Base-by-base conservation (phyloP, 2,888 invertebrate genomes). In the Cephus spinipes region DNA sequence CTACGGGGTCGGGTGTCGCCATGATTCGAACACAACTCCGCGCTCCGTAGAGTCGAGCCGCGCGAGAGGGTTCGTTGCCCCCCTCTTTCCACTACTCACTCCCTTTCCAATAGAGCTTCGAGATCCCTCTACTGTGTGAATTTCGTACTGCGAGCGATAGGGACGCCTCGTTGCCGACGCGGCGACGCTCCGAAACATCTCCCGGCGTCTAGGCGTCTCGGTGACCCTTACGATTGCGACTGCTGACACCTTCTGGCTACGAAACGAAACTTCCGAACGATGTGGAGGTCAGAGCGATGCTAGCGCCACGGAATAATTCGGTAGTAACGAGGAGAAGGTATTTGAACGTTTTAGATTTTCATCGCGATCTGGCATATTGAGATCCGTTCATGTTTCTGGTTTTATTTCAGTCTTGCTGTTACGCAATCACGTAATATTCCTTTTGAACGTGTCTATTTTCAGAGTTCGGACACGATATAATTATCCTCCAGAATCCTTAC, bases 1-100 rank as follows among this genome's bases (percentile, higher is more conserved):
- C 92, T 89, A 93, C 92, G 92, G 93, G 92, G 93, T 93, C 93
- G 92, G 93, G 92, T 93, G 93, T 93, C 93, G 94, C 94, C 94
- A 94, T 94, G 93, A 92, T 92, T 92, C 92, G 89, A 87, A 88
- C 89, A 89, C 90, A 88, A 89, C 88, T 89, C 88, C 87, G 88
- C 87, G 86, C 88, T 87, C 87, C 88, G 88, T 86, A 86, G 87
- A 89, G 89, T 88, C 87, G 86, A 87, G 86, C 86, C 87, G 85
- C 85, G 87, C 87, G 86, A 86, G 88, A 90, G 89, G 89, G 89
- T 90, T 90, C 89, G 89, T 89, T 90, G 88, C 88, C 88, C 89
- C 89, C 88, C 85, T 76, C 79, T 80, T 81, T 81, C 79, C 82
- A 75, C 76, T 77, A 73, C 79, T 82, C 81, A 79, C 82, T 77